Evolutionary conservation across 2,888 invertebrate species (phyloP), one percentile per base, ranked within the genome.

Genomic region (Torymus tubicola): DNA sequence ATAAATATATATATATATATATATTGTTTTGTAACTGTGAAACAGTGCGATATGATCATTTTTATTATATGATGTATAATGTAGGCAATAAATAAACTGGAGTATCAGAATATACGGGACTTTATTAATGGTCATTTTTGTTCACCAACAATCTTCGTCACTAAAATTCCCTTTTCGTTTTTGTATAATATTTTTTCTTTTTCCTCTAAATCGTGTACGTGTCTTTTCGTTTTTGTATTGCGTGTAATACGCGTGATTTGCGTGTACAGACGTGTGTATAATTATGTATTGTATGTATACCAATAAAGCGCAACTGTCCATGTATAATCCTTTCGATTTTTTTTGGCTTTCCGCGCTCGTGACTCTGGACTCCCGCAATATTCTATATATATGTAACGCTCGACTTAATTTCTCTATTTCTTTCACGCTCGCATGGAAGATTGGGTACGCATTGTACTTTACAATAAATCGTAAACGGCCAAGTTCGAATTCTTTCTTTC

Each of bases 51-150:
- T 50, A 77, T 16, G 42, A 64, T n/a, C 52, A 61, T 53, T 31
- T 53, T 55, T 64, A 73, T 55, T 68, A 61, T 68, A 61, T 42
- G 12, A 50, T 63, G 21, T 79, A 60, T 79, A 60, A 42, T 65
- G 55, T n/a, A 75, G 75, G 64, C 16, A 75, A 31, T 16, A 81
- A 81, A 81, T 73, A 76, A 81, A 81, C 55, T 81, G 67, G 63
- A 76, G 85, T 87, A 87, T 87, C 87, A 87, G 86, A 87, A 87
- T 87, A 87, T 86, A 87, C 84, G 83, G 85, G 86, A 83, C 82
- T 87, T 87, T 87, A 87, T 87, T 87, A 84, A 84, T 86, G 85
- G 84, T 86, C 85, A 85, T 83, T 85, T 81, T 84, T 84, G 84
- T 68, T 71, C 63, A 12, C 64, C 64, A 81, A 78, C 67, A 81